A percentile compares a stretch with the other conserved stretches of the same genome.
phyloP scores from a whole-genome alignment of 2,888 invertebrate genomes.

The Miltochrista miniata region DNA sequence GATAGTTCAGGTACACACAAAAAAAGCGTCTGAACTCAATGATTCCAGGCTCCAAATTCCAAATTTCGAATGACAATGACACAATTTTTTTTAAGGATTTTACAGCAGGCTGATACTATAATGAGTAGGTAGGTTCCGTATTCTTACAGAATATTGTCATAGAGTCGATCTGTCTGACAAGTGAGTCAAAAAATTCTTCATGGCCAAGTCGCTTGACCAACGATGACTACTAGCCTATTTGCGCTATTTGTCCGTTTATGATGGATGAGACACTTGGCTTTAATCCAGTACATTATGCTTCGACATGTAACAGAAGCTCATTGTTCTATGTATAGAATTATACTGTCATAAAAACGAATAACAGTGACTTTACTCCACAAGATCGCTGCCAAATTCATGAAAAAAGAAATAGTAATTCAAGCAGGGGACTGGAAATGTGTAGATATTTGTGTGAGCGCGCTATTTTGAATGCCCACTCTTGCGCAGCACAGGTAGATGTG shows the following conservation, averaged over 20 bases:
- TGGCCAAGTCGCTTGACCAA: neutral
- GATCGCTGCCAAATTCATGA: constrained; percentile 36
- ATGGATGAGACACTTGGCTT: constrained; percentile 48
- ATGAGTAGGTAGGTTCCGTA: no score
- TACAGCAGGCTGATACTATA: no score
- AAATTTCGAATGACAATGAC: no score
- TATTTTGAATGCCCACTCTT: constrained; percentile 53
- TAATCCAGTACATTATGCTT: constrained; percentile 42
- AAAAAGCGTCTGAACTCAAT: no score
- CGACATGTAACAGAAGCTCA: constrained; percentile 28
- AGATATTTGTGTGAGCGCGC: constrained; percentile 42
- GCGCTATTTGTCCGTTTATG: constrained; percentile 35
- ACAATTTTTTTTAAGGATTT: no score
- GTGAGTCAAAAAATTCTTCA: neutral
- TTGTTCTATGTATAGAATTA: constrained; percentile 58
- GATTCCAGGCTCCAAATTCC: no score
- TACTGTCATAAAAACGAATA: constrained; percentile 53
- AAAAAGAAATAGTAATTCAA: constrained; percentile 29
- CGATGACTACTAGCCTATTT: constrained; percentile 20
- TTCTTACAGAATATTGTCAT: no score
- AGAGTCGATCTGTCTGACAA: no score
- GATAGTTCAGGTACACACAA: no score
- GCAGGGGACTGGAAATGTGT: constrained; percentile 46
- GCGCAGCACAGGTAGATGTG: constrained; percentile 44
- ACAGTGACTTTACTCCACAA: constrained; percentile 28